Evolutionary conservation across 2,888 invertebrate species (phyloP), one percentile per base, ranked within the genome.

Genomic region (Agrochola lota): DNA sequence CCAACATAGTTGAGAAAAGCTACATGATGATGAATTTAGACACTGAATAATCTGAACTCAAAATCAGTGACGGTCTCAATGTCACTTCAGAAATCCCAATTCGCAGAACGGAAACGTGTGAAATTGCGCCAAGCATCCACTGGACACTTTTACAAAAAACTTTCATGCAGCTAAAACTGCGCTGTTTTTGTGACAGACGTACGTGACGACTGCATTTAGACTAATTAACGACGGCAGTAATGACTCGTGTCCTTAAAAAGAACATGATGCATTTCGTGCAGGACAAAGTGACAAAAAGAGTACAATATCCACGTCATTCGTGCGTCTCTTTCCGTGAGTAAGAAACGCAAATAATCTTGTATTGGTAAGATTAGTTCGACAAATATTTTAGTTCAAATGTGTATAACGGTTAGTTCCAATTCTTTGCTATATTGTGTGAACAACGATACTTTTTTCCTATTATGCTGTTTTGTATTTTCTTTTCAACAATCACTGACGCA

Each of bases 161-260:
- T 66, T 68, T 83, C 67, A 68, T 49, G 30, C 26, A 12, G 59
- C 55, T 62, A 49, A 74, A 74, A 62, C 59, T 30, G 66, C 40
- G 26, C 73, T 57, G 60, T 68, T 73, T 77, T 64, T 66, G 73
- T 64, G 15, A 46, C 72, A 67, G 71, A 26, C 43, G 55, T 73
- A 80, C 74, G 71, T 77, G 68, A 55, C 59, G 52, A 55, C 74
- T 84, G 73, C 59, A 84, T 81, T 87, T 71, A 85, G 74, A 71
- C 73, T 87, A 87, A 85, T 87, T 87, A 85, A 85, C 63, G 74
- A 74, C 46, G 43, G 20, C 64, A 59, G 46, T 81, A 85, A 85
- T 85, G 81, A 77, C 62, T 71, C 46, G 67, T 46, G 63, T 71
- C 52, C 77, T 74, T 73, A 84, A 72, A 83, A 84, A 74, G 68